Percentiles rank a stretch among this genome's conserved stretches.
phyloP scores from a whole-genome alignment of 2,113 vertebrate genomes.

The Gorilla gorilla region DNA sequence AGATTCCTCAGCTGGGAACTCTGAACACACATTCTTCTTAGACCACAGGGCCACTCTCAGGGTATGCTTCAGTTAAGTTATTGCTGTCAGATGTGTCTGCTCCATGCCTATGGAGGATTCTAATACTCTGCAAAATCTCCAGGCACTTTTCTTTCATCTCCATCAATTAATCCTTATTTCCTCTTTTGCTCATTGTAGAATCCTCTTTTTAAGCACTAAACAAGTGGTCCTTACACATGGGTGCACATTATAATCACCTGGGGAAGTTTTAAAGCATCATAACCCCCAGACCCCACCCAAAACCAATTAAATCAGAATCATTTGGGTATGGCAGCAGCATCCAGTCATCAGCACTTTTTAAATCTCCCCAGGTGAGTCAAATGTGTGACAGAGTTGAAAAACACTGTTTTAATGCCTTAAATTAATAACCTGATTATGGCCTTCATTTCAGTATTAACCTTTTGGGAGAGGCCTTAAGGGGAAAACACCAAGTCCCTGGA shows the following conservation, averaged over 20 bases:
- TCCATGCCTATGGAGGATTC: background rate
- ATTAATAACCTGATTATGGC: background rate
- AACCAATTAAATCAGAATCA: background rate
- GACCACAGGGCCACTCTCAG: no score
- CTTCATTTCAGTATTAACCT: background rate
- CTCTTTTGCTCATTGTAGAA: background rate
- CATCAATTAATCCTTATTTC: background rate
- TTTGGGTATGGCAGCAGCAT: background rate
- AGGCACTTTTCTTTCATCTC: background rate
- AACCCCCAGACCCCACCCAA: background rate
- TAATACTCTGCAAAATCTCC: background rate
- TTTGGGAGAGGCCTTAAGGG: background rate
- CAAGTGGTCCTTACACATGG: no score
- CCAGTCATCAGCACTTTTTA: background rate
- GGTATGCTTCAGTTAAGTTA: no score
- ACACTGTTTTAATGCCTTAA: background rate
- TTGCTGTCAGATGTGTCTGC: no score
- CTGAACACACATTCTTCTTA: no score
- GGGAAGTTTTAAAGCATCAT: background rate
- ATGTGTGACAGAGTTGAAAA: background rate
- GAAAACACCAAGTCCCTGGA: background rate
- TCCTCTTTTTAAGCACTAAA: background rate
- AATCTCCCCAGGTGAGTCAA: background rate
- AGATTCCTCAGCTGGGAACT: no score
- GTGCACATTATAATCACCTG: background rate